phyloP scores from a whole-genome alignment of 2,888 invertebrate species.

The Quadroppia sp. region DNA sequence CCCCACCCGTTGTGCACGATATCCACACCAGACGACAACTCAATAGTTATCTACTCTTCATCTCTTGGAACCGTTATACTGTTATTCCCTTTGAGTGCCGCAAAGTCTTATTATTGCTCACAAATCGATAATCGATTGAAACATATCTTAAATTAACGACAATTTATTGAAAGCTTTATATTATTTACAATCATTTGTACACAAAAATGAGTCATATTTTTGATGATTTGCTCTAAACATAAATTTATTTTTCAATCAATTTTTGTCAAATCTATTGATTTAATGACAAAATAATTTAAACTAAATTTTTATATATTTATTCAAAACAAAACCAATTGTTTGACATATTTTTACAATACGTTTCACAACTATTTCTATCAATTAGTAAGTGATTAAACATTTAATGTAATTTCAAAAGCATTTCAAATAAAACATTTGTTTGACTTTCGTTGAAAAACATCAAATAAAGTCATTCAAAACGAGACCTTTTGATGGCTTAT shows the following conservation, averaged over 20 bases:
- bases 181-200: no score
- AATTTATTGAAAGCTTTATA: conserved; percentile 1
- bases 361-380: no score
- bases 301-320: neutral
- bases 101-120: neutral
- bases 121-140: neutral
- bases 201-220: conserved; percentile 5
- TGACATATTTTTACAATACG: no score
- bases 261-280: neutral
- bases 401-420: no score
- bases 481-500: no score
- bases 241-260: neutral
- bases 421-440: no score
- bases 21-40: neutral
- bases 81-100: neutral
- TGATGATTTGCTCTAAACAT: conserved; percentile 9
- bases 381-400: no score
- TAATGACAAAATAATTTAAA: neutral
- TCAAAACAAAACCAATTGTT: no score
- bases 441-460: no score
- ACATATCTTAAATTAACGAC: neutral
- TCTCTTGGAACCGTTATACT: neutral
- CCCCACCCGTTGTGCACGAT: neutral
- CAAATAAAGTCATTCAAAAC: no score
- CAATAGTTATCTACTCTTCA: neutral